Base-by-base conservation (phyloP, 2,797 vertebrate species). In the Sebastiscus albofasciatus region DNA sequence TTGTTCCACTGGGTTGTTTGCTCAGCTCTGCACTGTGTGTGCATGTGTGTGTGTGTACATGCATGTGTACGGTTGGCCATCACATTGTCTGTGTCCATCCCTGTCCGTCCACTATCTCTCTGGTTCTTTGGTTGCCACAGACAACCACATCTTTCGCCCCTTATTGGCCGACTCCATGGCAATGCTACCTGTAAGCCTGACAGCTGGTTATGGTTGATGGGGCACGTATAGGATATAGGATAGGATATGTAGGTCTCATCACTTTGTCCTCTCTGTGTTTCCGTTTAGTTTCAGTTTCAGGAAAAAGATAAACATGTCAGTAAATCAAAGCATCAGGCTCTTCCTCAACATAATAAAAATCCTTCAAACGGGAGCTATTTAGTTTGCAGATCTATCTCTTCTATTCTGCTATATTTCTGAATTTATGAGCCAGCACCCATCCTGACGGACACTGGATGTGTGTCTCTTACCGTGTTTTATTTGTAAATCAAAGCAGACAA, bases 1-100 rank as follows among this genome's bases (percentile, higher is more conserved):
- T 92, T 94, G 93, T 95, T 96, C 94, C 90, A 92, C 89, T 80
- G 89, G 76, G 46, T 87, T 95, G 94, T 96, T 95, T 96, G 93
- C 90, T 94, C 85, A 92, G 85, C 87, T 76, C 26, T 85, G 62
- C 67, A 72, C 82, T 64, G 39, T 29, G 24, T 59, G 70, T 74
- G 67, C 55, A 9, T 65, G 71, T 36, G 11, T 5, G 4, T 36
- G 11, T 36, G 27, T 76, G 56, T 36, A 42, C 66, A 77, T 87
- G 82, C 13, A 67, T 82, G 75, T 79, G 67, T 67, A 55, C 59
- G 54, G 60, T 67, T 60, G 70, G 81, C 87, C 72, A 85, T 92
- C 78, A 79, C 72, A 73, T 80, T 80, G 72, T 84, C 78, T 73
- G 24, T 61, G 67, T 91, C 84, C 89, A 80, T 93, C 84, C 77